Evolutionary conservation across 2,113 vertebrate genomes (phyloP), one percentile per base, ranked within the genome.

Genomic region (Hyperopisus bebe): DNA sequence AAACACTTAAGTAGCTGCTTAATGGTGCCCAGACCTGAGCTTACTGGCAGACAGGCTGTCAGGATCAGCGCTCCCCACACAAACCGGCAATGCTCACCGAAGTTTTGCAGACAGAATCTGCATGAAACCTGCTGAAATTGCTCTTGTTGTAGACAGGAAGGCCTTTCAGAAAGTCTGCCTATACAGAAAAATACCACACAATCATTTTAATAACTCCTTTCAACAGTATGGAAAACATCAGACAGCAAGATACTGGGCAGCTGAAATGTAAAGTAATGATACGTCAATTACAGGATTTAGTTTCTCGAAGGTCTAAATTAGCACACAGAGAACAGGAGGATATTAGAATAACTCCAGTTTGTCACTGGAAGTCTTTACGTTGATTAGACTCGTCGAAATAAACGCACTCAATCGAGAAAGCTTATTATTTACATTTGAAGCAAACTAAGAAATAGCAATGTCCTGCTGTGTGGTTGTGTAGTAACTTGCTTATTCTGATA

Each of bases 81-180:
- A 21, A 5, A 51, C 10, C 42, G 44, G 31, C 19, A 19, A 4
- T 46, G 96, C 97, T 98, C 93, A 98, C 98, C 27, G 97, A 98
- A 15, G 97, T 96, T 96, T 98, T 99, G 93, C 98, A 98, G 31
- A 98, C 97, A 0, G 98, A 98, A 92, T 98, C 98, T 0, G 98
- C 96, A 11, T 98, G 98, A 93, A 98, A 99, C n/a, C 97, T 95
- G 94, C 97, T 98, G 95, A 99, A 98, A 93, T 98, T 99, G 92
- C 94, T 98, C 92, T 98, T 98, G 95, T 99, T 98, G 95, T 98
- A 99, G 86, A 99, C 98, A 0, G 98, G 98, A 15, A 99, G 94
- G 27, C 97, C 98, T 93, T 97, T 98, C 93, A 99, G 93, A 94
- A 99, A 98, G 91, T 98, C 97, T 88, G 97, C 96, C 98, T 99